phyloP scores from a whole-genome alignment of 2,888 invertebrate species.

The Copidosoma aretas region DNA sequence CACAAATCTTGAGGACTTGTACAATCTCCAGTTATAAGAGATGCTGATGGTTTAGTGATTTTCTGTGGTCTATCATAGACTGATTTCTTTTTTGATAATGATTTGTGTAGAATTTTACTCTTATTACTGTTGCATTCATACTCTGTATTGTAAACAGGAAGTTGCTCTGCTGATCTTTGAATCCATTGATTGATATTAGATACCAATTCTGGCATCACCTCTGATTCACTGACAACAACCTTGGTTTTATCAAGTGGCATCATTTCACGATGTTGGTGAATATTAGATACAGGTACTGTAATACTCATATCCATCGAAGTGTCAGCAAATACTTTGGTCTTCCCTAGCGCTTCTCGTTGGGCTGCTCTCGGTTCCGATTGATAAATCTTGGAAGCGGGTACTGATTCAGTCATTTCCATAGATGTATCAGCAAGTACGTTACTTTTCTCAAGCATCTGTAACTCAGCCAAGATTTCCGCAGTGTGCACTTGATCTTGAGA shows the following conservation, averaged over 20 bases:
- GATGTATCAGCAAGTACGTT: constrained; percentile 13
- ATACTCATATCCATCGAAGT: constrained; percentile 20
- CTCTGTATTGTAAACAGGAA: constrained; percentile 9
- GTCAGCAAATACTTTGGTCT: constrained; percentile 8
- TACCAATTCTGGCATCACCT: constrained; percentile 15
- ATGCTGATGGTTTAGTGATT: constrained; percentile 27
- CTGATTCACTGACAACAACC: constrained; percentile 3
- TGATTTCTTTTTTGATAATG: constrained; percentile 12
- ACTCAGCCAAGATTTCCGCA: neutral
- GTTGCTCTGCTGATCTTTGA: constrained; percentile 3
- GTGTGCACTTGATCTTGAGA: neutral
- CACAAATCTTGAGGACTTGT: neutral
- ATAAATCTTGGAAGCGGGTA: constrained; percentile 5
- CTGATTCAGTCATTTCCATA: constrained; percentile 24
- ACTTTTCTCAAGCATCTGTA: neutral
- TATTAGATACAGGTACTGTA: constrained; percentile 1
- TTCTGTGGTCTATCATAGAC: constrained; percentile 22
- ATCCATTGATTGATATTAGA: neutral
- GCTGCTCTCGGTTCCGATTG: constrained; percentile 1
- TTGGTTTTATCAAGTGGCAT: neutral
- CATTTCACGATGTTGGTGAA: constrained; percentile 1
- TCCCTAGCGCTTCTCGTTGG: neutral
- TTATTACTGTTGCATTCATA: neutral
- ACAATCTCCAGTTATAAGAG: neutral
- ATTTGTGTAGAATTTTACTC: neutral